These are phyloP conservation scores for Chamaedrilus cognettii DNA, from an alignment of 2,888 invertebrate species.

Conservation along the genomic window DNA sequence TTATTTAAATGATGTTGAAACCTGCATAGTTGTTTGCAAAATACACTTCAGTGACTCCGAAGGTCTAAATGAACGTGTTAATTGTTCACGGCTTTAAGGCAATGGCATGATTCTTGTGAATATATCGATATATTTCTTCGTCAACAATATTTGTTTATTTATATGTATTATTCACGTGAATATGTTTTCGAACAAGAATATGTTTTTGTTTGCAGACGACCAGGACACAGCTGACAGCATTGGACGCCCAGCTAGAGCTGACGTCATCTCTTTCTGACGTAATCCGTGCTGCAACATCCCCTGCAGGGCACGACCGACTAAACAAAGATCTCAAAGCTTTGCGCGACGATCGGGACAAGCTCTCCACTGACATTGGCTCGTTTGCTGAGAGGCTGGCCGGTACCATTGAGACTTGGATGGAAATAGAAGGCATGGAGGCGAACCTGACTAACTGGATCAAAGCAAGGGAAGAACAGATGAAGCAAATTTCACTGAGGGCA, in stretches of 20 bases:
- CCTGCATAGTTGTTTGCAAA: too few relatives aligned
- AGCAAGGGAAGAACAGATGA: slow-evolving; percentile 82
- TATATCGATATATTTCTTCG: too few relatives aligned
- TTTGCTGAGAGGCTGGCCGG: slow-evolving; percentile 67
- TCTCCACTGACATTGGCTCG: slow-evolving; percentile 40
- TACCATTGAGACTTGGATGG: slow-evolving; percentile 87
- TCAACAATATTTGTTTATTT: not conserved
- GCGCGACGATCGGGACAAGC: slow-evolving; percentile 80
- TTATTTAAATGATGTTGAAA: too few relatives aligned
- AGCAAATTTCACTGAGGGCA: slow-evolving; percentile 51
- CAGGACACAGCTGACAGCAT: not conserved
- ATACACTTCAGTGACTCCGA: too few relatives aligned
- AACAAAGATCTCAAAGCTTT: slow-evolving; percentile 85
- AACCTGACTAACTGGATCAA: slow-evolving; percentile 84
- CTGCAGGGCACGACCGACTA: slow-evolving; percentile 29
- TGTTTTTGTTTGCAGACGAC: not conserved
- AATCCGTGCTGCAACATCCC: slow-evolving; percentile 19
- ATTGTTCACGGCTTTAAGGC: too few relatives aligned
- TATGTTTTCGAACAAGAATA: too few relatives aligned
- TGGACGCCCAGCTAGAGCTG: not conserved
- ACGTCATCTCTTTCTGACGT: not conserved
- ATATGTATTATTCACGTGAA: too few relatives aligned
- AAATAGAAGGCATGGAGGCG: slow-evolving; percentile 85
- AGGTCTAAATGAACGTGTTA: too few relatives aligned
- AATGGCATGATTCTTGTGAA: too few relatives aligned